Evolutionary conservation across 2,797 vertebrate species (phyloP).

Genomic region (Todus mexicanus): DNA sequence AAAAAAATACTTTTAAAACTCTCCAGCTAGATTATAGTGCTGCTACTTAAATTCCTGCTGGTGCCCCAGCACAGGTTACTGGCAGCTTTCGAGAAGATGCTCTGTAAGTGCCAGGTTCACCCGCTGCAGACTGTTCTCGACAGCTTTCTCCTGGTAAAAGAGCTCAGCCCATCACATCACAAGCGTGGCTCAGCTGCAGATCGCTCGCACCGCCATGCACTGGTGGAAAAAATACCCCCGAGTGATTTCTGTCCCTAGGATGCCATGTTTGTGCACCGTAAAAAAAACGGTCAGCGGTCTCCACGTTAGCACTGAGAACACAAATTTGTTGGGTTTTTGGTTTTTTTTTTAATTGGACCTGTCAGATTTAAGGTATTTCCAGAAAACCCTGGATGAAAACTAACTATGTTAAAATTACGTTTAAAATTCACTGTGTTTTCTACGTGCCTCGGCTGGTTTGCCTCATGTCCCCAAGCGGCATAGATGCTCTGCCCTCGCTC

Average conservation of each 20-base stretch:
- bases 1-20: background rate
- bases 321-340: background rate
- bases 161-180: background rate
- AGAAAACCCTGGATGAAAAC: background rate
- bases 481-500: background rate
- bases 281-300: background rate
- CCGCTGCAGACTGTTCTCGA: background rate
- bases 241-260: background rate
- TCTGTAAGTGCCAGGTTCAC: background rate
- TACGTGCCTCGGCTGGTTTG: background rate
- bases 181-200: background rate
- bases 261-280: background rate
- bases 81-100: background rate
- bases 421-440: background rate
- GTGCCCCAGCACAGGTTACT: background rate
- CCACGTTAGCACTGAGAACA: background rate
- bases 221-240: background rate
- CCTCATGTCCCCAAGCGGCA: background rate
- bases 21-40: background rate
- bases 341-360: background rate
- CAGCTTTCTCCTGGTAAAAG: background rate
- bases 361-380: background rate
- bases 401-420: background rate
- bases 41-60: background rate
- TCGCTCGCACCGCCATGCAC: background rate